phyloP scores from a whole-genome alignment of 2,888 invertebrate genomes.

The Diarsia dahlii region DNA sequence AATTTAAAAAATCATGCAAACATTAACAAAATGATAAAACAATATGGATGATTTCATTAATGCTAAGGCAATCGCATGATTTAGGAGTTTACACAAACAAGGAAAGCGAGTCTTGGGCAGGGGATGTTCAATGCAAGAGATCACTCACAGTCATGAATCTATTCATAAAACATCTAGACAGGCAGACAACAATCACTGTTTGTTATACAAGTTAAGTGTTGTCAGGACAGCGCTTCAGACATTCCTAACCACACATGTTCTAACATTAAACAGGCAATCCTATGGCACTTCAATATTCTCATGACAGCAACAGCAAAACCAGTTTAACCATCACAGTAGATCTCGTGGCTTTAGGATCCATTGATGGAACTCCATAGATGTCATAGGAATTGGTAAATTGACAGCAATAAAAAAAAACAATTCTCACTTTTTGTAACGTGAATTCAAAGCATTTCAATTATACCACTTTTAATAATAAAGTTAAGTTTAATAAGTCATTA shows the following conservation, averaged over 20 bases:
- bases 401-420: neutral
- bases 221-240: neutral
- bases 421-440: neutral
- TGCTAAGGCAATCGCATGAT: constrained; percentile 25
- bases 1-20: constrained; percentile 40
- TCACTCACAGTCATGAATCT: neutral
- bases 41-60: constrained; percentile 25
- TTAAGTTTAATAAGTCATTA: no score
- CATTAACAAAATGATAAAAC: constrained; percentile 35
- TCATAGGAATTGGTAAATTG: neutral
- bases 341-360: neutral
- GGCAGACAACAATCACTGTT: neutral
- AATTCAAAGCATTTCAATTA: neutral
- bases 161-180: constrained; percentile 29
- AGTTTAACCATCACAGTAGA: neutral
- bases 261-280: neutral
- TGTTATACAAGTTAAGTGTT: neutral
- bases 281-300: constrained; percentile 5
- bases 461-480: no score
- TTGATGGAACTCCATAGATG: neutral
- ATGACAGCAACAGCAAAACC: neutral
- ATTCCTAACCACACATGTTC: constrained; percentile 2
- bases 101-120: constrained; percentile 27
- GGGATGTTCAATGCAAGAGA: constrained; percentile 25
- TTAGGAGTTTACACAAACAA: constrained; percentile 23